These are phyloP conservation scores for Drosophila nasuta DNA, from an alignment of 1,140 invertebrate genomes.

Conservation along the genomic window DNA sequence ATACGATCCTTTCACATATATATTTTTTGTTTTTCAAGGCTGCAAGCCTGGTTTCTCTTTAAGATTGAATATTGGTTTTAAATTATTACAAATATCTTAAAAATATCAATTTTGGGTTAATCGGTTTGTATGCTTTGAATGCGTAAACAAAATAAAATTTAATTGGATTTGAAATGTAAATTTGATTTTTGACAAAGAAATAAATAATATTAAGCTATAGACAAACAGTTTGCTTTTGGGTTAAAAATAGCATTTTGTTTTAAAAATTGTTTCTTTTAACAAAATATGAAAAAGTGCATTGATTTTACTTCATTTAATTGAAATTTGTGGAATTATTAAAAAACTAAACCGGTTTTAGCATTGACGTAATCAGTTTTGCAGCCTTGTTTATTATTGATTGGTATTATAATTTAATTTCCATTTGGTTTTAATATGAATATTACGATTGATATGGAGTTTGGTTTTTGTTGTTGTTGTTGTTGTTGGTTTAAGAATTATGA, in stretches of 20 bases:
- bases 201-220: too few species aligned
- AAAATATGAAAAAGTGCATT: too few species aligned
- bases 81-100: neutral
- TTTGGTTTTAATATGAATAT: conserved; percentile 24
- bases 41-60: neutral
- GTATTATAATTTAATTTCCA: conserved; percentile 1
- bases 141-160: too few species aligned
- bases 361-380: neutral
- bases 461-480: conserved; percentile 22
- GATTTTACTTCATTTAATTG: too few species aligned
- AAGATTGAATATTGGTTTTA: neutral
- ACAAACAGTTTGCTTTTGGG: too few species aligned
- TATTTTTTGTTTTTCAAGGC: neutral
- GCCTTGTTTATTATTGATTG: conserved; percentile 1
- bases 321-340: too few species aligned
- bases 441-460: conserved; percentile 45
- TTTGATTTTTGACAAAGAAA: too few species aligned
- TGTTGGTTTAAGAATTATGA: conserved; percentile 47
- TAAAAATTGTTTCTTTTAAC: too few species aligned
- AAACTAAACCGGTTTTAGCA: too few species aligned
- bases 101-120: neutral
- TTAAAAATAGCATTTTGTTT: too few species aligned
- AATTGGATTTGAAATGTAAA: too few species aligned
- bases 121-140: neutral
- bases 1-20: conserved; percentile 1